Percentiles rank a stretch among this genome's conserved stretches.
Conservation (phyloP, 2,888 invertebrate genomes). For the Scaptodrosophila latifasciaeformis region DNA sequence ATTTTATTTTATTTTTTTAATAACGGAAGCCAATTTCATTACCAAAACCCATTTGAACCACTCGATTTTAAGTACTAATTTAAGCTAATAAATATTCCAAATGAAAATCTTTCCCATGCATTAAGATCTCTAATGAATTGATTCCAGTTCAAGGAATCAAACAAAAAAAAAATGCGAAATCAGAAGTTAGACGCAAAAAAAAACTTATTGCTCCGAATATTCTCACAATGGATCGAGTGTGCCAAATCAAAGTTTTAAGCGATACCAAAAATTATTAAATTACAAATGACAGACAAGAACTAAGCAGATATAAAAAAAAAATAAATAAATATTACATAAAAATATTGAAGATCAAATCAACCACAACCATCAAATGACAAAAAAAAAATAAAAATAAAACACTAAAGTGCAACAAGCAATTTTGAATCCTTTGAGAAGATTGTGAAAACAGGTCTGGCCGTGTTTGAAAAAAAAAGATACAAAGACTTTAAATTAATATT, state of each 20-base stretch:
- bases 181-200: conserved; percentile 58
- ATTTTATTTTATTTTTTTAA: conserved; percentile 33
- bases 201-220: too few species aligned
- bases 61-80: conserved; percentile 33
- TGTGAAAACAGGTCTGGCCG: too few species aligned
- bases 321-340: neutral
- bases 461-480: neutral
- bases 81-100: conserved; percentile 26
- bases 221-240: too few species aligned
- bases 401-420: conserved; percentile 41
- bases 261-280: too few species aligned
- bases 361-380: conserved; percentile 2
- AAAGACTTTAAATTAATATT: conserved; percentile 46
- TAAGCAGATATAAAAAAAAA: neutral
- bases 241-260: too few species aligned
- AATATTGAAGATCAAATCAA: neutral
- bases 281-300: too few species aligned
- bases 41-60: conserved; percentile 52
- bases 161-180: conserved; percentile 34
- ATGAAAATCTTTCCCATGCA: conserved; percentile 52
- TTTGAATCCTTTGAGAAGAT: conserved; percentile 7
- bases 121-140: neutral
- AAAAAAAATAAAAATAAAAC: conserved; percentile 17
- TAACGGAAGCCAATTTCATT: conserved; percentile 36
- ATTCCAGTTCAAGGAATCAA: conserved; percentile 17